phyloP scores from a whole-genome alignment of 2,113 vertebrate genomes.

The pig (Sus scrofa) region DNA sequence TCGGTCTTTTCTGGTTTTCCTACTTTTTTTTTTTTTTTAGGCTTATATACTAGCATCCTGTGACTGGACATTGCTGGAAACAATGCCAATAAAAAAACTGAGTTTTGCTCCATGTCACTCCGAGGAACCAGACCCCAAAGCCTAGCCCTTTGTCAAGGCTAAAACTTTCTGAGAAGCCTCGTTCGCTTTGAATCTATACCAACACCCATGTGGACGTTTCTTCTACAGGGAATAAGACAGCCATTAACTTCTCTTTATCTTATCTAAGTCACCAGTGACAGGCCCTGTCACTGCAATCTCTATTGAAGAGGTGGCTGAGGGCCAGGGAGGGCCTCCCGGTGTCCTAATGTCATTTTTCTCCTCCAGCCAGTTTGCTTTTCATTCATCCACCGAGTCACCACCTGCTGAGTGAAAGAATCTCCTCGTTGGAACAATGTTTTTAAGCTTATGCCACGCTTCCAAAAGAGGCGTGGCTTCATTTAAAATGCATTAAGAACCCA shows the following conservation, averaged over 20 bases:
- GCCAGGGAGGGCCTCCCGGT: not conserved
- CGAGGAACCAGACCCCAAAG: not conserved
- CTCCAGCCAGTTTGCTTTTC: not conserved
- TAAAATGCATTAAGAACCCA: slow-evolving; percentile 77
- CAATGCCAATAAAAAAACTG: not conserved
- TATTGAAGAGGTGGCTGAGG: not conserved
- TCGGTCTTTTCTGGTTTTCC: slow-evolving; percentile 76
- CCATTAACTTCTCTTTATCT: not conserved
- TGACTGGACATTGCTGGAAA: not conserved
- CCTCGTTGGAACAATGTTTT: not conserved
- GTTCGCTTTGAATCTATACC: not conserved
- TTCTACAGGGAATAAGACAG: not conserved
- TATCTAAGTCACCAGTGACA: not conserved
- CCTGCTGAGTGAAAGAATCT: not conserved
- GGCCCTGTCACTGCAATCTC: not conserved
- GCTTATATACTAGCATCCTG: not conserved
- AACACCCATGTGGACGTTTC: not conserved
- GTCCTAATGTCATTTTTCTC: not conserved
- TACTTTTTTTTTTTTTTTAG: not conserved
- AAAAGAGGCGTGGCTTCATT: slow-evolving; percentile 71
- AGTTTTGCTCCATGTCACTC: not conserved
- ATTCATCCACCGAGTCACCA: not conserved
- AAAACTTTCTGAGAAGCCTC: not conserved
- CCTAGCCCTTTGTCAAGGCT: not conserved
- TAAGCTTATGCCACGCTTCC: slow-evolving; percentile 46